Evolutionary conservation across 2,888 invertebrate genomes (phyloP).

Genomic region (Marronus borbonicus): DNA sequence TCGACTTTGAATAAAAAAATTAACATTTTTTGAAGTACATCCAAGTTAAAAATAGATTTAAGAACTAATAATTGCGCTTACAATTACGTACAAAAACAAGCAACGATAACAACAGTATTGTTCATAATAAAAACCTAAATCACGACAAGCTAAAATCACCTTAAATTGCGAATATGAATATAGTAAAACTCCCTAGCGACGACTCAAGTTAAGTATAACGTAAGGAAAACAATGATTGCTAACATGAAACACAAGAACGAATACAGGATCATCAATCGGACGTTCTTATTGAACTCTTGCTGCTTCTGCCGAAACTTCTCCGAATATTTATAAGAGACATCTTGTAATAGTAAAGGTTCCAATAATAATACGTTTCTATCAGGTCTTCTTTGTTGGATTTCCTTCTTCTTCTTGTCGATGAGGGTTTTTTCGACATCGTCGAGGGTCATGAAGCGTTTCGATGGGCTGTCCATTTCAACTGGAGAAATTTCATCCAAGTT

Average conservation of each 20-base stretch:
- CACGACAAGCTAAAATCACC: no score
- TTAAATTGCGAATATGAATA: background rate
- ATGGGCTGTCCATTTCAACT: conserved; percentile 60
- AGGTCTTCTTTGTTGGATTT: conserved; percentile 41
- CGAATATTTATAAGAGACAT: conserved; percentile 67
- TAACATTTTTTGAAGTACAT: no score
- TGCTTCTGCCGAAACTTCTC: conserved; percentile 62
- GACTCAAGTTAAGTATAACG: conserved; percentile 70
- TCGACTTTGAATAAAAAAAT: no score
- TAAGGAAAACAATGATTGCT: conserved; percentile 73
- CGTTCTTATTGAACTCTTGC: conserved; percentile 71
- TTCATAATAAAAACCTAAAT: no score
- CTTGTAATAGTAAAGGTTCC: conserved; percentile 72
- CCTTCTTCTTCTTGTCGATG: conserved; percentile 46
- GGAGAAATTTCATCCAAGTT: conserved; percentile 67
- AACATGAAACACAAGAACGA: conserved; percentile 73
- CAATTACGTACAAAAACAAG: no score
- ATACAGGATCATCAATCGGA: conserved; percentile 74
- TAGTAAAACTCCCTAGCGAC: background rate
- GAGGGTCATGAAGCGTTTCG: conserved; percentile 43
- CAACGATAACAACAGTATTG: no score
- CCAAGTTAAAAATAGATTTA: no score
- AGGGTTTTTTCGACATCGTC: conserved; percentile 44
- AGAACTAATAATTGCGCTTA: no score
- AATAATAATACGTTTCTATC: conserved; percentile 69